Conservation (phyloP, 2,888 invertebrate species). For the Drosophila kanekoi region DNA sequence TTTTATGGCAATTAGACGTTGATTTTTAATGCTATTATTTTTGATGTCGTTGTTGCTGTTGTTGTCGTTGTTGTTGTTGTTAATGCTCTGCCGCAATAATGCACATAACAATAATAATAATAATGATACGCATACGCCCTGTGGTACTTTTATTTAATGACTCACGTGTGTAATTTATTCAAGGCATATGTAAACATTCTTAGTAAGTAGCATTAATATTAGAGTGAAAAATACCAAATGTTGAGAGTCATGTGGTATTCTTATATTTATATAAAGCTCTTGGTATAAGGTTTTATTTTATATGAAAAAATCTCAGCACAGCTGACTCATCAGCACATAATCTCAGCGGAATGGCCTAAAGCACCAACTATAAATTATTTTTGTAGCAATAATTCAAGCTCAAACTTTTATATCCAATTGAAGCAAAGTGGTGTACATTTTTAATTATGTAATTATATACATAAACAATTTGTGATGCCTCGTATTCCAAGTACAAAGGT, state of each 20-base stretch:
- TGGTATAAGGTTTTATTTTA: too few relatives aligned
- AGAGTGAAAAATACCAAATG: constrained; percentile 28
- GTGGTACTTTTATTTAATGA: constrained; percentile 47
- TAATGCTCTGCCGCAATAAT: constrained; percentile 25
- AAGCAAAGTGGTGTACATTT: too few relatives aligned
- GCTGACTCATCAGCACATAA: too few relatives aligned
- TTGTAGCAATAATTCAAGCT: too few relatives aligned
- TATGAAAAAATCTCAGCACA: too few relatives aligned
- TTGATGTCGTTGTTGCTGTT: constrained; percentile 22
- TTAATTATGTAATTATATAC: too few relatives aligned
- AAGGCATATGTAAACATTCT: constrained; percentile 49
- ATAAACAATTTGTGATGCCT: too few relatives aligned
- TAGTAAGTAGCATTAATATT: constrained; percentile 20
- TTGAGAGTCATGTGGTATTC: background rate
- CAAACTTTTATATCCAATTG: too few relatives aligned
- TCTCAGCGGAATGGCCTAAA: too few relatives aligned
- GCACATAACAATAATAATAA: constrained; percentile 31
- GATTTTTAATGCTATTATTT: constrained; percentile 37
- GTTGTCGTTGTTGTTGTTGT: constrained; percentile 28
- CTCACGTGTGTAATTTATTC: constrained; percentile 46
- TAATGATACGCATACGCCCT: constrained; percentile 51
- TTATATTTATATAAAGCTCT: background rate
- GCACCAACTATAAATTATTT: too few relatives aligned
- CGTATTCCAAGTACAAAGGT: too few relatives aligned
- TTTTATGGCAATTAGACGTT: constrained; percentile 66